These are phyloP conservation scores for Oithona nana DNA, from an alignment of 2,888 invertebrate species.

Conservation along the genomic window DNA sequence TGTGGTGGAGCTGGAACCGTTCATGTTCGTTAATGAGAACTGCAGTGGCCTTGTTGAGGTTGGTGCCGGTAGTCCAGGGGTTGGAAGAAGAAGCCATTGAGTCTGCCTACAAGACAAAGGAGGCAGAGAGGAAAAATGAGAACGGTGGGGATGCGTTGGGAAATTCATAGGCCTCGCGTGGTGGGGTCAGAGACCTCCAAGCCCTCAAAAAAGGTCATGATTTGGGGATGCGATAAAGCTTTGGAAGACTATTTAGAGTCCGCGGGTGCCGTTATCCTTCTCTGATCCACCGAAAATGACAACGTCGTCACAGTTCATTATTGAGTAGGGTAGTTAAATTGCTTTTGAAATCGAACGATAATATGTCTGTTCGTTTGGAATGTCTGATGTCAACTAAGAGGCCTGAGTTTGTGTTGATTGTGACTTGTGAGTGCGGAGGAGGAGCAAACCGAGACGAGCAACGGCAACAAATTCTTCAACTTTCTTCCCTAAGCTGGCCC, in stretches of 20 bases:
- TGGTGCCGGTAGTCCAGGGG: background rate
- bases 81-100: background rate
- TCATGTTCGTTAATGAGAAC: too few species aligned
- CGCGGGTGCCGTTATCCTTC: conserved; percentile 7
- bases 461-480: background rate
- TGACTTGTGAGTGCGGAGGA: background rate
- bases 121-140: too few species aligned
- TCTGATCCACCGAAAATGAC: background rate
- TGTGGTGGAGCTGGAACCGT: too few species aligned
- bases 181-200: background rate
- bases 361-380: too few species aligned
- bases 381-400: too few species aligned
- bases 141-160: too few species aligned
- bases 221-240: too few species aligned
- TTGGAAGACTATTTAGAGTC: conserved; percentile 11
- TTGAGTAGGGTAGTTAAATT: background rate
- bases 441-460: background rate
- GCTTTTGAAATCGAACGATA: background rate
- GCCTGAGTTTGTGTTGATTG: background rate
- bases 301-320: background rate
- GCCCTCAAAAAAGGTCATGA: too few species aligned
- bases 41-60: background rate
- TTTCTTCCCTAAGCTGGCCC: background rate
- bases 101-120: background rate
- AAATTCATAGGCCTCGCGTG: background rate